Evolutionary conservation across 2,113 vertebrate species (phyloP).

Genomic region (Tamias sibiricus): DNA sequence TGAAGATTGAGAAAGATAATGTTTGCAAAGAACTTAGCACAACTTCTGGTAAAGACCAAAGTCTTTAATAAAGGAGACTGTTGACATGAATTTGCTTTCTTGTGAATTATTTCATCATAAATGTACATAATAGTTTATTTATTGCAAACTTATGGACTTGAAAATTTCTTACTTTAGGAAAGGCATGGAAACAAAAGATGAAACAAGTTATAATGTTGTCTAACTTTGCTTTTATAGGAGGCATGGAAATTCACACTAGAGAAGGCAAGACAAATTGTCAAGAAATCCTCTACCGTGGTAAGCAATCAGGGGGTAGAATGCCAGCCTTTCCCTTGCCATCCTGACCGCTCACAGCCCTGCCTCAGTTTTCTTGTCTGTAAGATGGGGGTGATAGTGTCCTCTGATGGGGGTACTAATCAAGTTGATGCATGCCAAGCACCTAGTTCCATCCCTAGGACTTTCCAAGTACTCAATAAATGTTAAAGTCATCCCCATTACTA

Average conservation of each 20-base stretch:
- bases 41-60: neutral
- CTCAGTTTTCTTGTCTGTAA: neutral
- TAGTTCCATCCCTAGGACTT: neutral
- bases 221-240: constrained; percentile 51
- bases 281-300: constrained; percentile 54
- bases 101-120: neutral
- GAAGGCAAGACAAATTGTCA: constrained; percentile 63
- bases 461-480: neutral
- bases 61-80: neutral
- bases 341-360: neutral
- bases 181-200: neutral
- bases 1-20: neutral
- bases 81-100: constrained; percentile 16
- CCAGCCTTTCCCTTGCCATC: neutral
- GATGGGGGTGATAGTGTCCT: neutral
- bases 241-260: constrained; percentile 13
- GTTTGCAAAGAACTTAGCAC: neutral
- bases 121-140: neutral
- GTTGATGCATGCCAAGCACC: neutral
- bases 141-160: neutral
- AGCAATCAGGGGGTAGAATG: neutral
- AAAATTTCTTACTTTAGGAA: constrained; percentile 6
- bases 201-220: neutral
- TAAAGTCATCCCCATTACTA: neutral
- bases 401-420: neutral